These are phyloP conservation scores for Zosterops japonicus DNA, from an alignment of 2,113 vertebrate species.

Conservation along the genomic window DNA sequence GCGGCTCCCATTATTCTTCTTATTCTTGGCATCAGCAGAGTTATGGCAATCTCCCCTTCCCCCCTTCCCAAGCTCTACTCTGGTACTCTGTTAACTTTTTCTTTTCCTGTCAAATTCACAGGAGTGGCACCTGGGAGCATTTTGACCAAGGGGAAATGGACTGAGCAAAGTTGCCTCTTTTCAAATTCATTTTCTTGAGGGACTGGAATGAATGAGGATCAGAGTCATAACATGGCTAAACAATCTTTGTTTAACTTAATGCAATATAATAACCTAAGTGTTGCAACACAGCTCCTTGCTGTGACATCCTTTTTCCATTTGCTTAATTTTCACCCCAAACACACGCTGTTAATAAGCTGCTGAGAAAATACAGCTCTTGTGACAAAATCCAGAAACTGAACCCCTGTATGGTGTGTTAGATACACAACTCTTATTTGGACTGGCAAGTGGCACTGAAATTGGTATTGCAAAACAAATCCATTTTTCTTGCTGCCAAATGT, in stretches of 20 bases:
- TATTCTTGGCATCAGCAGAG: slow-evolving; percentile 40
- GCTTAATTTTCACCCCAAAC: slow-evolving; percentile 62
- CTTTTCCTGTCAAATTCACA: slow-evolving; percentile 41
- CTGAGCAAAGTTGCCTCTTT: slow-evolving; percentile 45
- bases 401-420: slow-evolving; percentile 30
- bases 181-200: slow-evolving; percentile 39
- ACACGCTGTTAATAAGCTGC: slow-evolving; percentile 66
- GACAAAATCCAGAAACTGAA: slow-evolving; percentile 67
- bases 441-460: slow-evolving; percentile 64
- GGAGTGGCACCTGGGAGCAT: slow-evolving; percentile 39
- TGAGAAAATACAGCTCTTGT: slow-evolving; percentile 61
- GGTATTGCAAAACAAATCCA: slow-evolving; percentile 45
- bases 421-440: slow-evolving; percentile 59
- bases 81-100: neutral
- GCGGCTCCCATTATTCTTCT: slow-evolving; percentile 44
- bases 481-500: slow-evolving; percentile 46
- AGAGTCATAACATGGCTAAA: slow-evolving; percentile 49
- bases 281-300: slow-evolving; percentile 63
- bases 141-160: slow-evolving; percentile 52
- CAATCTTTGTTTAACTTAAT: slow-evolving; percentile 65
- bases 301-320: slow-evolving; percentile 70
- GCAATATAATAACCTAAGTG: slow-evolving; percentile 67
- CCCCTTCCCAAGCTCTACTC: neutral
- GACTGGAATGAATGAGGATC: slow-evolving; percentile 35
- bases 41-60: slow-evolving; percentile 2